Conservation (phyloP, 2,113 vertebrate genomes). For the Okapia johnstoni region DNA sequence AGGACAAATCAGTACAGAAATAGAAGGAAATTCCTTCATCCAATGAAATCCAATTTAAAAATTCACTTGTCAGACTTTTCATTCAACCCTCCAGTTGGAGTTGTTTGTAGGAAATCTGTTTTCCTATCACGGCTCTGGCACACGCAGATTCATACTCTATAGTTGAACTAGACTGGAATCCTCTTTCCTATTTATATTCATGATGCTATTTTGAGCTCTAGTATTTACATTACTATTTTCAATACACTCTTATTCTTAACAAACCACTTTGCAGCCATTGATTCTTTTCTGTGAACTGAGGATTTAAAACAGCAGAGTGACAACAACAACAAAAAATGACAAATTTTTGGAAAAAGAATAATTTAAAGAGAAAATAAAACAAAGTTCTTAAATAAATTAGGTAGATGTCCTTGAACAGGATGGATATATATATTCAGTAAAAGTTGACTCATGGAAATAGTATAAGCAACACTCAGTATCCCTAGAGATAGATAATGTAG, state of each 20-base stretch:
- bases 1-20: background rate
- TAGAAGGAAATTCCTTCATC: background rate
- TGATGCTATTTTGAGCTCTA: conserved; percentile 30
- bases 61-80: background rate
- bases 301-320: background rate
- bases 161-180: background rate
- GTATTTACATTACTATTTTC: conserved; percentile 31
- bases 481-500: background rate
- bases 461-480: background rate
- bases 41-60: background rate
- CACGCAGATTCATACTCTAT: background rate
- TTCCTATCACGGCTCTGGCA: background rate
- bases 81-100: background rate
- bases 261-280: background rate
- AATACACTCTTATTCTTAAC: background rate
- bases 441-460: background rate
- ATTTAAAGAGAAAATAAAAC: background rate
- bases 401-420: background rate
- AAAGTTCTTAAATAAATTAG: background rate
- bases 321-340: background rate
- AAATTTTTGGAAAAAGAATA: background rate
- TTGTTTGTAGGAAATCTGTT: background rate
- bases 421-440: background rate
- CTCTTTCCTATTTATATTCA: conserved; percentile 34
- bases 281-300: background rate